Base-by-base conservation (phyloP, 2,797 vertebrate species). In the Pseudomugil tenellus region DNA sequence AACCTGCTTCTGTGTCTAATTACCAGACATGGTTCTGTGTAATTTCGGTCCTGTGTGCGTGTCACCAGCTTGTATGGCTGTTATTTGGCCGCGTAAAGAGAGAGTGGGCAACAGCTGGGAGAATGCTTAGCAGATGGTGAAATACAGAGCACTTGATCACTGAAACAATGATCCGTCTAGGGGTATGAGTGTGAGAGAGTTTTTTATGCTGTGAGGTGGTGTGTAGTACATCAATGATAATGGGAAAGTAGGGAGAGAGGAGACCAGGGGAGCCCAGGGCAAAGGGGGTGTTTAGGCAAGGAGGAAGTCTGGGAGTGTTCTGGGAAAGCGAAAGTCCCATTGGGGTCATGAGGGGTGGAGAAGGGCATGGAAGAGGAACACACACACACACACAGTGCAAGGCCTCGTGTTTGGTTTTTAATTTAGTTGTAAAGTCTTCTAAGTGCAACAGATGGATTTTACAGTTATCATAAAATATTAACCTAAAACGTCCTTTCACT, bases 91-190 rank as follows among this genome's bases (percentile, higher is more conserved):
- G 62, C 87, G 83, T 1, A 4, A 31, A 63, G 83, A 89, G 82
- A 91, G 87, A 83, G 89, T 88, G 89, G 84, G 87, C 83, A 92
- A 90, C 89, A 90, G 91, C 91, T 91, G 91, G 87, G 84, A 70
- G 90, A 91, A 79, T 86, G 90, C 88, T 90, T 35, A 90, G 89
- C 88, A 92, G 86, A 93, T 91, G 89, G 88, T 62, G 82, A 80
- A 81, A 60, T 26, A 76, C 71, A 67, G 77, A 79, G 79, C 19
- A n/a, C 77, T 48, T 34, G 63, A 86, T 77, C 67, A 86, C 67
- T 64, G 77, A 87, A 84, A 86, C 86, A 87, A 84, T 84, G 70
- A 71, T 79, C 46, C 56, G 39, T 87, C 77, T 83, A 66, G 43
- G 67, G 56, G 79, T 1, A 51, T 39, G 73, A 63, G 76, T 70